Base-by-base conservation (phyloP, 1,140 invertebrate species). In the Paralvinella palmiformis region DNA sequence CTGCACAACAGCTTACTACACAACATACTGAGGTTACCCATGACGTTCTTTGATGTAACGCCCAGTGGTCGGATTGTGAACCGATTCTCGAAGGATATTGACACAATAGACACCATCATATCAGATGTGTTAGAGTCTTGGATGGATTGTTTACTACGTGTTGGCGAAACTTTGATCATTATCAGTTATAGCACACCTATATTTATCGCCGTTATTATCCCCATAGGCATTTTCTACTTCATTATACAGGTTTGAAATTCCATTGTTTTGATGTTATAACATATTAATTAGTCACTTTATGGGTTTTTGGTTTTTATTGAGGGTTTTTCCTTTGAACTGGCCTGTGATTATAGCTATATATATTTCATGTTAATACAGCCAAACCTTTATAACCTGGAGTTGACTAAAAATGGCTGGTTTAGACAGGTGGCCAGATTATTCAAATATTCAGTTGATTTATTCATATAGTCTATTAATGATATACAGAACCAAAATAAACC, bases 11-110 rank as follows among this genome's bases (percentile, higher is more conserved):
- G 45, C n/a, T 29, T 69, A 10, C 52, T 79, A 3, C 68, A 75
- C 59, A 70, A 69, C 22, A 86, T 95, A 72, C 79, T 95, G 74
- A 86, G 86, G 75, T 84, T 87, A 1, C 82, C 83, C 0, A 79
- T 86, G 75, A 65, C 71, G 3, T 89, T 89, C 84, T 94, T 90
- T 85, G 83, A 91, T 73, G 84, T 84, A 10, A 93, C 90, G 77
- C 89, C 90, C 24, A 78, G 87, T 64, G 92, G 60, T 20, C 3
- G 60, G 33, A 58, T 62, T 33, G 29, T 53, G 24, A 62, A 62
- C 33, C 44, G 60, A 5, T 53, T 52, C 22, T 72, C 78, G 1
- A 79, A 81, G 67, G 84, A 85, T 67, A 76, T 85, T 75, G 81
- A 81, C 15, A 77, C 79, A 4, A 71, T 81, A 33, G 84, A 85